A percentile compares a stretch with the other conserved stretches of the same genome.
phyloP scores from a whole-genome alignment of 2,888 invertebrate species.

The Drosophila limbata region DNA sequence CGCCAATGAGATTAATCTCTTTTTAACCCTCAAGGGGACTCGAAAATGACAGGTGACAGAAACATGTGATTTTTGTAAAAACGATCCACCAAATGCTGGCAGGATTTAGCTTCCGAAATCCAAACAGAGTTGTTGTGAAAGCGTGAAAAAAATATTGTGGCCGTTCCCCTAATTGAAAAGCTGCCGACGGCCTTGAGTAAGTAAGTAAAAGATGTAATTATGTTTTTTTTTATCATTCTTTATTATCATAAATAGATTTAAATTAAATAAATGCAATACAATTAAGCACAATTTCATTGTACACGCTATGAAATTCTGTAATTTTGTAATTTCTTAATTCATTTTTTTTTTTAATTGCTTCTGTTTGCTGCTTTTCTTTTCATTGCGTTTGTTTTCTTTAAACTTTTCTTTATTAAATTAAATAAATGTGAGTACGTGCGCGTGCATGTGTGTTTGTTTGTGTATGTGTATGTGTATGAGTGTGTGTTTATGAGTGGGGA shows the following conservation, averaged over 20 bases:
- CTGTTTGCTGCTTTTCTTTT: constrained; percentile 31
- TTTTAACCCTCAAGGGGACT: too few relatives aligned
- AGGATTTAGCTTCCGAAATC: too few relatives aligned
- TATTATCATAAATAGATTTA: constrained; percentile 81
- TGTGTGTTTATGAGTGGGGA: constrained; percentile 26
- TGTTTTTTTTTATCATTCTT: constrained; percentile 73
- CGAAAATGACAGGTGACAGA: too few relatives aligned
- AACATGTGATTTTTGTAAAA: too few relatives aligned
- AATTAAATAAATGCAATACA: constrained; percentile 83
- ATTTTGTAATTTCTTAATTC: constrained; percentile 47
- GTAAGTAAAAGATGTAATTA: neutral
- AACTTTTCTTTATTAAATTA: constrained; percentile 56
- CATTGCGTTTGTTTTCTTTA: constrained; percentile 22
- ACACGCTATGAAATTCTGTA: constrained; percentile 70
- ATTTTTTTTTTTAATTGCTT: constrained; percentile 23
- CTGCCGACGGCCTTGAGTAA: too few relatives aligned
- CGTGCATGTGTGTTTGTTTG: constrained; percentile 37
- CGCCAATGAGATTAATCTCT: too few relatives aligned
- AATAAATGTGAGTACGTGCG: constrained; percentile 68
- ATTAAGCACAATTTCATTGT: constrained; percentile 82
- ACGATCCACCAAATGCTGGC: too few relatives aligned
- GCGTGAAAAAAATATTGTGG: too few relatives aligned
- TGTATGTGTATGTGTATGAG: constrained; percentile 27
- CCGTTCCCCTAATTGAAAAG: too few relatives aligned
- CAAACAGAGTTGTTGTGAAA: too few relatives aligned